These are phyloP conservation scores for Petrolisthes manimaculis DNA, from an alignment of 2,888 invertebrate species.

Conservation along the genomic window DNA sequence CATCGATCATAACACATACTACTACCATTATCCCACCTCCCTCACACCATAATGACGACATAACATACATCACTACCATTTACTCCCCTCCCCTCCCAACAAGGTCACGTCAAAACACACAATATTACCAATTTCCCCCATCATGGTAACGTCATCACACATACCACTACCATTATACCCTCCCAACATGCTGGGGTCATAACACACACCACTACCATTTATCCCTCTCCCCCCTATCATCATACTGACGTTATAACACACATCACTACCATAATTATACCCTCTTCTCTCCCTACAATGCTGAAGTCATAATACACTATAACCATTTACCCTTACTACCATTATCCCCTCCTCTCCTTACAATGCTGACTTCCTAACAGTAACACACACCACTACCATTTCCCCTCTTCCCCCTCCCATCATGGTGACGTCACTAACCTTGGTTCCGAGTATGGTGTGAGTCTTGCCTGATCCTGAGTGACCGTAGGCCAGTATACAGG, in stretches of 20 bases:
- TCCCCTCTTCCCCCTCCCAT: neutral
- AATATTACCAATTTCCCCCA: too few species aligned
- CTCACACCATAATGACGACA: too few species aligned
- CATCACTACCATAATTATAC: neutral
- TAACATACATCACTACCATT: neutral
- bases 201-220: too few species aligned
- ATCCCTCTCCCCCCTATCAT: too few species aligned
- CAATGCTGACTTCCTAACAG: neutral
- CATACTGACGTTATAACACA: neutral
- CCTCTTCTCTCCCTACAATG: neutral
- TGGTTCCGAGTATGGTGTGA: constrained; percentile 72
- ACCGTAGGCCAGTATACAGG: constrained; percentile 72
- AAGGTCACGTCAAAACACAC: too few species aligned
- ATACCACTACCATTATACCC: neutral
- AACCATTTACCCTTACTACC: neutral
- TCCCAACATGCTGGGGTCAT: too few species aligned
- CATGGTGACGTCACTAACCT: constrained; percentile 67
- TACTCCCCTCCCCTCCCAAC: neutral
- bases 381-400: neutral
- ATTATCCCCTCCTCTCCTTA: neutral
- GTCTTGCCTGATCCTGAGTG: constrained; percentile 73
- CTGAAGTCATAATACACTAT: neutral
- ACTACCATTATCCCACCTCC: too few species aligned
- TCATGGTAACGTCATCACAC: neutral
- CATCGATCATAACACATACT: too few species aligned